These are phyloP conservation scores for Acestrorhynchus altus DNA, from an alignment of 2,797 vertebrate species.

Conservation along the genomic window DNA sequence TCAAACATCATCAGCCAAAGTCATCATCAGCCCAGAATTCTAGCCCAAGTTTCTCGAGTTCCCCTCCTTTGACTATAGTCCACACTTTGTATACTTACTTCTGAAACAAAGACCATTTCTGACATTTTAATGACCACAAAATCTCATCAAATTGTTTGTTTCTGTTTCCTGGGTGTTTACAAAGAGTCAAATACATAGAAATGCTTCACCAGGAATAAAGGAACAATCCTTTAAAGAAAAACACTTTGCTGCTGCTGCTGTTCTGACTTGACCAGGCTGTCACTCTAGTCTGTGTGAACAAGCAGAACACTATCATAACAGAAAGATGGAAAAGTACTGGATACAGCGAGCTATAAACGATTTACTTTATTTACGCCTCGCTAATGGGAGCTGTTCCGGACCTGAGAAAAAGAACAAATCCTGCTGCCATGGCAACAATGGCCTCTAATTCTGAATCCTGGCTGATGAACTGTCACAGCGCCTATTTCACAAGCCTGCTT, in stretches of 20 bases:
- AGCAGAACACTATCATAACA: background rate
- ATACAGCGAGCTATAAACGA: background rate
- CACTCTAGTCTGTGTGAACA: background rate
- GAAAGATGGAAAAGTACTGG: background rate
- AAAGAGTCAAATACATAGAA: background rate
- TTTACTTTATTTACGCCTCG: background rate
- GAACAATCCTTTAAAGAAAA: background rate
- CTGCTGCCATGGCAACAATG: conserved; percentile 51
- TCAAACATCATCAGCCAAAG: too few species aligned
- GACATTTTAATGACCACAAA: too few species aligned
- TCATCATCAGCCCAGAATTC: too few species aligned
- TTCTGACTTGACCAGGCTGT: background rate
- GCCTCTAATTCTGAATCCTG: conserved; percentile 30
- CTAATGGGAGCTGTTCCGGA: conserved; percentile 8
- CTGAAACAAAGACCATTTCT: too few species aligned
- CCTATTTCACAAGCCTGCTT: conserved; percentile 39
- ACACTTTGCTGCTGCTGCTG: background rate
- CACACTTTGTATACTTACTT: too few species aligned
- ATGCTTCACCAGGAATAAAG: too few species aligned
- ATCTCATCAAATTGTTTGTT: too few species aligned
- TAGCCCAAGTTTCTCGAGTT: too few species aligned
- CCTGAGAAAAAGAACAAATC: background rate
- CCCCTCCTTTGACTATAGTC: too few species aligned
- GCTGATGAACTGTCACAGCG: conserved; percentile 45
- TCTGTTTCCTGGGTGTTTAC: background rate